Evolutionary conservation across 2,113 vertebrate species (phyloP).

Genomic region (Amia ocellicauda): DNA sequence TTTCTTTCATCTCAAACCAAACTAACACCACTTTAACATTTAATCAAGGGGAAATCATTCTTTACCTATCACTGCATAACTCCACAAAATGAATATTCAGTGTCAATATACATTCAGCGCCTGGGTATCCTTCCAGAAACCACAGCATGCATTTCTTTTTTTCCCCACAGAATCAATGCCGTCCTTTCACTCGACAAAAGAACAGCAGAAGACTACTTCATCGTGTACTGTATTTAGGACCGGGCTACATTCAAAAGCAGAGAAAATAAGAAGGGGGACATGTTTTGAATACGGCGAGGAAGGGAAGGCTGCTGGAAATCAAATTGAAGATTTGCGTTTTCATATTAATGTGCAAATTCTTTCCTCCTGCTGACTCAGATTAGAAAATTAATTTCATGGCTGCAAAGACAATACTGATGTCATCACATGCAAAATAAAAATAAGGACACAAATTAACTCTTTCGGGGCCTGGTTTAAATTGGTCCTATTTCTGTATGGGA

Average conservation of each 20-base stretch:
- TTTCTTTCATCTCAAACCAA: constrained; percentile 9
- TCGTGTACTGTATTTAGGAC: too few species aligned
- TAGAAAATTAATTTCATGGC: constrained; percentile 76
- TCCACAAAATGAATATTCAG: neutral
- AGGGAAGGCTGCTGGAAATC: neutral
- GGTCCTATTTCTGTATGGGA: too few species aligned
- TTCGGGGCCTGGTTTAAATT: constrained; percentile 39
- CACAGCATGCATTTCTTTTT: too few species aligned
- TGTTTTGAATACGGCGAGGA: constrained; percentile 10
- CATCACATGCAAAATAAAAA: constrained; percentile 56
- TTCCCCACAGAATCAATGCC: too few species aligned
- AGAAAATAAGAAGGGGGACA: neutral
- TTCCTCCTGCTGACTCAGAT: constrained; percentile 72
- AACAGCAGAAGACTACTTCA: too few species aligned
- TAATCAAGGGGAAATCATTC: constrained; percentile 5
- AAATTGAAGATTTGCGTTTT: constrained; percentile 46
- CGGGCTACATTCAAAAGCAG: too few species aligned
- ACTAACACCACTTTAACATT: neutral
- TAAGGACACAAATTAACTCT: constrained; percentile 52
- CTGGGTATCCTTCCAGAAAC: too few species aligned
- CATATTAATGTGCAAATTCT: constrained; percentile 72
- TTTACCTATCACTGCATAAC: neutral
- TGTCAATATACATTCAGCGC: too few species aligned
- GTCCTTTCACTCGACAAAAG: too few species aligned
- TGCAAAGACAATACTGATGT: constrained; percentile 71